These are phyloP conservation scores for Parotia lawesii DNA, from an alignment of 2,113 vertebrate species.

Conservation along the genomic window DNA sequence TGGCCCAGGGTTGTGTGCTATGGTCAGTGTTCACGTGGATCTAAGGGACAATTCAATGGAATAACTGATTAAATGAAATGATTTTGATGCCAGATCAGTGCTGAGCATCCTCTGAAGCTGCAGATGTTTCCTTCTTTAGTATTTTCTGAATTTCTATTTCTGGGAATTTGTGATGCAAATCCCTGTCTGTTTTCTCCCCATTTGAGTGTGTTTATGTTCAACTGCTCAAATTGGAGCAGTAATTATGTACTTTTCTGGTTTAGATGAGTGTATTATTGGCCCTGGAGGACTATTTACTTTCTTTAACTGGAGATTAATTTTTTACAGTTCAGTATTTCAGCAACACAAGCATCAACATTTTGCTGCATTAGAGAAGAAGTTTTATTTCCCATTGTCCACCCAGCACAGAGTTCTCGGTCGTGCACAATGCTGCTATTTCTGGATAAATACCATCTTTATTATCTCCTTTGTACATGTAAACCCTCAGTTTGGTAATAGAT, in stretches of 20 bases:
- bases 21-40: rapidly evolving
- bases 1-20: not conserved
- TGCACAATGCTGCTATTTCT: not conserved
- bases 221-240: not conserved
- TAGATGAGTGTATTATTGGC: not conserved
- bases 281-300: constrained; percentile 15
- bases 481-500: not conserved
- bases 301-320: constrained; percentile 5
- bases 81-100: not conserved
- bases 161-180: not conserved
- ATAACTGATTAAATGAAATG: not conserved
- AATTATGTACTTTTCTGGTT: not conserved
- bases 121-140: not conserved
- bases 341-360: not conserved
- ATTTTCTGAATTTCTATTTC: not conserved
- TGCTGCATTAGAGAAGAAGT: not conserved
- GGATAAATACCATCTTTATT: not conserved
- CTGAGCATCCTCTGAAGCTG: not conserved
- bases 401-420: not conserved
- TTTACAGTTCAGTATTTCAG: not conserved
- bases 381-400: not conserved
- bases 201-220: not conserved
- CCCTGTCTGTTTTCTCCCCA: not conserved
- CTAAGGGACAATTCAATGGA: not conserved
- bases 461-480: not conserved